phyloP scores from a whole-genome alignment of 2,888 invertebrate genomes.

The Lycocerus yunnanus region DNA sequence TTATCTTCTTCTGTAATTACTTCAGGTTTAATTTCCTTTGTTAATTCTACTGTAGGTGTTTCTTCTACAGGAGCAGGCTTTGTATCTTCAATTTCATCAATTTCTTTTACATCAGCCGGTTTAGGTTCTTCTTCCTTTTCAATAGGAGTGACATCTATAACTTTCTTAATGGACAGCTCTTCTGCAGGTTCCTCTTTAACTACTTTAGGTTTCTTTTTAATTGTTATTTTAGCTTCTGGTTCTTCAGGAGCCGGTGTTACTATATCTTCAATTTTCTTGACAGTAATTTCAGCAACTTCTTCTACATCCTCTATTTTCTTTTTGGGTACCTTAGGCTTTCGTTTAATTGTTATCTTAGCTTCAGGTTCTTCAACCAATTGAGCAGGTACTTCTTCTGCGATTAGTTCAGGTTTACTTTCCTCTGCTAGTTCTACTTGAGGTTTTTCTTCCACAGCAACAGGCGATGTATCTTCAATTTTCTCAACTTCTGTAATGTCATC shows the following conservation, averaged over 20 bases:
- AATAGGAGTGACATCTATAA: conserved; percentile 39
- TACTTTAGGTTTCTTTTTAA: conserved; percentile 41
- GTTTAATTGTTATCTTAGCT: neutral
- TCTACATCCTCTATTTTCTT: neutral
- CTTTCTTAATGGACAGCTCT: conserved; percentile 40
- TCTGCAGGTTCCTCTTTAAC: conserved; percentile 51
- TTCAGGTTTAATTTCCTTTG: neutral
- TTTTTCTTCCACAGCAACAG: conserved; percentile 40
- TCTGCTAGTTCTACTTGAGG: conserved; percentile 32
- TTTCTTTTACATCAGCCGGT: conserved; percentile 44
- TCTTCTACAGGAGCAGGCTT: neutral
- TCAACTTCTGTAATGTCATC: conserved; percentile 34
- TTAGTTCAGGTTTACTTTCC: conserved; percentile 39
- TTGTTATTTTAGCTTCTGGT: conserved; percentile 40
- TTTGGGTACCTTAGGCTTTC: neutral
- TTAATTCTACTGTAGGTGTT: neutral
- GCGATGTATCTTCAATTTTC: conserved; percentile 22
- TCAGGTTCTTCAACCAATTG: neutral
- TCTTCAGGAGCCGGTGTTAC: conserved; percentile 33
- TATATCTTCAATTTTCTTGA: conserved; percentile 21
- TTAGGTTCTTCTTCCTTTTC: conserved; percentile 50
- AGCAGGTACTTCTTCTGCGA: conserved; percentile 10
- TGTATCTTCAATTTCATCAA: neutral
- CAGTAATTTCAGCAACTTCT: conserved; percentile 30
- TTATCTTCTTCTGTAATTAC: neutral